Percentiles rank a stretch among this genome's conserved stretches.
phyloP scores from a whole-genome alignment of 1,140 invertebrate species.

The Leptopilina clavipes region DNA sequence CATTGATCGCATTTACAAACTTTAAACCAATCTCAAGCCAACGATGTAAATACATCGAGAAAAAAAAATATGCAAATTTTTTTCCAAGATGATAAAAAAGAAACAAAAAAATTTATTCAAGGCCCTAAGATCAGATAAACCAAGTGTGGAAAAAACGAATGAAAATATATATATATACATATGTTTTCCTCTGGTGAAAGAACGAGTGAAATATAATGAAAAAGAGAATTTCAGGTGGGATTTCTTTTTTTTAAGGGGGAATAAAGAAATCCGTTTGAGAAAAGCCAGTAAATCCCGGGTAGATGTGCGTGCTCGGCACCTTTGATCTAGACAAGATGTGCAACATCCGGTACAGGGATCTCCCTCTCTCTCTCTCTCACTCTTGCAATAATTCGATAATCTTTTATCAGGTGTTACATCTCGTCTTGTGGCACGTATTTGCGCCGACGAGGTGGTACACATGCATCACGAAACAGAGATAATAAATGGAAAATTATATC shows the following conservation, averaged over 20 bases:
- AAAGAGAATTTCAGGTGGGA: background rate
- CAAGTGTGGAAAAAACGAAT: too few species aligned
- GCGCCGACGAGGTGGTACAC: constrained; percentile 45
- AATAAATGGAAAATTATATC: constrained; percentile 67
- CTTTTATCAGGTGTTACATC: constrained; percentile 33
- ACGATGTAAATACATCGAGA: too few species aligned
- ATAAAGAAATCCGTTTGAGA: constrained; percentile 6
- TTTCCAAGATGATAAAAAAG: too few species aligned
- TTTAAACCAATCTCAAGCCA: too few species aligned
- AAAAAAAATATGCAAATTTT: too few species aligned
- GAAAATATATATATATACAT: too few species aligned
- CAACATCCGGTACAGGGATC: constrained; percentile 8
- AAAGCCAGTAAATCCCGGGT: constrained; percentile 2
- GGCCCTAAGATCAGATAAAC: too few species aligned
- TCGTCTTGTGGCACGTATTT: constrained; percentile 44
- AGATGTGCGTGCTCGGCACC: constrained; percentile 26
- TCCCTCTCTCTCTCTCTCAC: background rate
- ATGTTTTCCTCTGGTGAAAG: too few species aligned
- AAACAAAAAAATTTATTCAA: too few species aligned
- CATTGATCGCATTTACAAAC: too few species aligned
- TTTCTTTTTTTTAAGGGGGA: background rate
- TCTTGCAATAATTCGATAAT: constrained; percentile 29
- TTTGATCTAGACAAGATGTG: constrained; percentile 18
- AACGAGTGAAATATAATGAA: too few species aligned
- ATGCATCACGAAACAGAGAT: constrained; percentile 54